These are phyloP conservation scores for Leptopilina boulardi DNA, from an alignment of 1,140 invertebrate species.

Conservation along the genomic window DNA sequence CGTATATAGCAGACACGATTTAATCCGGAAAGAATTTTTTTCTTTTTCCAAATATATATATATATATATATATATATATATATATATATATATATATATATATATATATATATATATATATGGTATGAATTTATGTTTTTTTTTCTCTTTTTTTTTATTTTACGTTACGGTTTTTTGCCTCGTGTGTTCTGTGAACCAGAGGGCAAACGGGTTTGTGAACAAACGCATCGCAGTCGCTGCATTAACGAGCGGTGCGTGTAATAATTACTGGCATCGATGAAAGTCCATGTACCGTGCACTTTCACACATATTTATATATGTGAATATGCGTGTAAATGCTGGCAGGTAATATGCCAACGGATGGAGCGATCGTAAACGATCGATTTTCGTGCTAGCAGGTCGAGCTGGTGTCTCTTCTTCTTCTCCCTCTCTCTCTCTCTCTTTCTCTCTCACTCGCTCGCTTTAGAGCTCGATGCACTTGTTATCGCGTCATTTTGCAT, in stretches of 20 bases:
- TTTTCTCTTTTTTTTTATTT: neutral
- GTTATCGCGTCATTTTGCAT: conserved; percentile 41
- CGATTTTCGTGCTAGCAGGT: conserved; percentile 37
- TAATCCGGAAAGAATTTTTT: no score
- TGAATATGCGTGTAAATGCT: conserved; percentile 54
- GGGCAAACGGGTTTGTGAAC: conserved; percentile 47
- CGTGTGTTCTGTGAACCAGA: neutral
- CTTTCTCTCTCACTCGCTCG: conserved; percentile 35
- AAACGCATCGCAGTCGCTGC: conserved; percentile 47
- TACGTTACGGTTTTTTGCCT: neutral
- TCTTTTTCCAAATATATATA: no score
- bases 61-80: no score
- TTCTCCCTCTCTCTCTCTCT: conserved; percentile 36
- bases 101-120: no score
- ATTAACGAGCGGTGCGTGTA: conserved; percentile 59
- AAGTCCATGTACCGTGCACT: conserved; percentile 42
- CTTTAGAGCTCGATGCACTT: conserved; percentile 37
- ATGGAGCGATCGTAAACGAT: conserved; percentile 46
- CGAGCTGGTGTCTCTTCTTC: conserved; percentile 25
- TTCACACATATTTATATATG: conserved; percentile 45
- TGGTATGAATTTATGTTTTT: no score
- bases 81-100: no score
- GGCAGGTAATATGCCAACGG: conserved; percentile 54
- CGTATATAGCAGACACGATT: no score
- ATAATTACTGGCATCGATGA: conserved; percentile 51